phyloP scores from a whole-genome alignment of 2,888 invertebrate species.

The Caenorhabditis zanzibari region DNA sequence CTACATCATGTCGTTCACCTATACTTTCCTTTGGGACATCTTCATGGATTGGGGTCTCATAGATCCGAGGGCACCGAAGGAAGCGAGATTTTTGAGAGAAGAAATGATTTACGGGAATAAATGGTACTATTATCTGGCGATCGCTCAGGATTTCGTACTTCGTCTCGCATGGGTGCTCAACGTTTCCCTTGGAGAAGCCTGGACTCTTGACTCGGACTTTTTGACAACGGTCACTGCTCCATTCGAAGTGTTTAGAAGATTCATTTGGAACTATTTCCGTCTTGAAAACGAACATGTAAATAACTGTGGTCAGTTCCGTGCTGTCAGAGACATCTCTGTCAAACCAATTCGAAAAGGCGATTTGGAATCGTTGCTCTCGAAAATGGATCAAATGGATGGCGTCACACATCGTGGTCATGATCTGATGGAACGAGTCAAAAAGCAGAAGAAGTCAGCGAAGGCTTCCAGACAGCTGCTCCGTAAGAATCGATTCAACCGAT shows the following conservation, averaged over 20 bases:
- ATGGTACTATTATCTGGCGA: conserved; percentile 94
- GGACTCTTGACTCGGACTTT: conserved; percentile 82
- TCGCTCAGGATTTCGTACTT: conserved; percentile 94
- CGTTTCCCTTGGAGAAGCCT: conserved; percentile 86
- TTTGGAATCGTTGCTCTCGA: conserved; percentile 78
- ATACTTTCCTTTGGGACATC: conserved; percentile 98
- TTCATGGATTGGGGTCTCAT: conserved; percentile 94
- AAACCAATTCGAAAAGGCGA: conserved; percentile 89
- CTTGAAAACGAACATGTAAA: conserved; percentile 99
- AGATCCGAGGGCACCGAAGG: conserved; percentile 92
- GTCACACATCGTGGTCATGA: conserved; percentile 83
- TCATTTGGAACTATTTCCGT: conserved; percentile 99
- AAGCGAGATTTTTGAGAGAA: conserved; percentile 87
- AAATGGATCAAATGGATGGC: conserved; percentile 82
- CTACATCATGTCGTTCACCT: conserved; percentile 89
- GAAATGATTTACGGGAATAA: conserved; percentile 83
- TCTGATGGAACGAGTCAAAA: conserved; percentile 81
- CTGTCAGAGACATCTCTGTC: conserved; percentile 97
- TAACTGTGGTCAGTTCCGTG: conserved; percentile 97
- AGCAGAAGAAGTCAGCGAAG: conserved; percentile 82
- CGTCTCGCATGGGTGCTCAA: conserved; percentile 95
- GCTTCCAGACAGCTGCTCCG: conserved; percentile 80
- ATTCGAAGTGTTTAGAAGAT: conserved; percentile 86
- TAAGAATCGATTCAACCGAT: conserved; percentile 76
- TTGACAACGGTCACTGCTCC: conserved; percentile 82